Evolutionary conservation across 2,797 vertebrate genomes (phyloP).

Genomic region (Pelochelys cantorii): DNA sequence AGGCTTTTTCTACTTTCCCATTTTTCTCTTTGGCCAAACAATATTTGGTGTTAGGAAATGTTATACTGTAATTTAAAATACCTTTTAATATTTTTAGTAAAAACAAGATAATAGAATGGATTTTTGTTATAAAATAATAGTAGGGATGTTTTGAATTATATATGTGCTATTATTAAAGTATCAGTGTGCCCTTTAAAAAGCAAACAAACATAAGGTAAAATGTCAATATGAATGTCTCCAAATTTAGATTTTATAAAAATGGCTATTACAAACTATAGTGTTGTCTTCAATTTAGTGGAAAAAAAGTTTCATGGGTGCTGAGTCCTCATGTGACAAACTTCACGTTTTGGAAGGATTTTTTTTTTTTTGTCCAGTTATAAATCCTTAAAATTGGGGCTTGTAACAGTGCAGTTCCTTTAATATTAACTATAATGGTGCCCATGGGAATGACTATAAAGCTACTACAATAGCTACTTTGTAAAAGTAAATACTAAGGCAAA

Average conservation of each 20-base stretch:
- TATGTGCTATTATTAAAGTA: neutral
- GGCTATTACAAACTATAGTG: neutral
- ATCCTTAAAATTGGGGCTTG: neutral
- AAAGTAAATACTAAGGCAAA: conserved; percentile 42
- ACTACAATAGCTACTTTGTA: accelerated
- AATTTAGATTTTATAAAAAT: neutral
- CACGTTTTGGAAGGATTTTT: neutral
- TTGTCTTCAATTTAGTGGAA: neutral
- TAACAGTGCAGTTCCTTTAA: neutral
- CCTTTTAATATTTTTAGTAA: neutral
- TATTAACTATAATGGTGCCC: conserved; percentile 11
- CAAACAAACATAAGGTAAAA: neutral
- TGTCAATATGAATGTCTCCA: neutral
- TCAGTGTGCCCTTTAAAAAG: neutral
- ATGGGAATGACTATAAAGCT: conserved; percentile 19
- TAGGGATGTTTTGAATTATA: neutral
- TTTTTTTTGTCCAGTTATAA: neutral
- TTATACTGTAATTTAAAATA: neutral
- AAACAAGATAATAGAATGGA: accelerated
- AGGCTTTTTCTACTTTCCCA: neutral
- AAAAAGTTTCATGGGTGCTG: neutral
- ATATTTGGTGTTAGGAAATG: neutral
- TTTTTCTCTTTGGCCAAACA: neutral
- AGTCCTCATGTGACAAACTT: neutral
- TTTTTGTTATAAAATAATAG: neutral